Base-by-base conservation (phyloP, 2,888 invertebrate genomes). In the Dolichomitus sp. region DNA sequence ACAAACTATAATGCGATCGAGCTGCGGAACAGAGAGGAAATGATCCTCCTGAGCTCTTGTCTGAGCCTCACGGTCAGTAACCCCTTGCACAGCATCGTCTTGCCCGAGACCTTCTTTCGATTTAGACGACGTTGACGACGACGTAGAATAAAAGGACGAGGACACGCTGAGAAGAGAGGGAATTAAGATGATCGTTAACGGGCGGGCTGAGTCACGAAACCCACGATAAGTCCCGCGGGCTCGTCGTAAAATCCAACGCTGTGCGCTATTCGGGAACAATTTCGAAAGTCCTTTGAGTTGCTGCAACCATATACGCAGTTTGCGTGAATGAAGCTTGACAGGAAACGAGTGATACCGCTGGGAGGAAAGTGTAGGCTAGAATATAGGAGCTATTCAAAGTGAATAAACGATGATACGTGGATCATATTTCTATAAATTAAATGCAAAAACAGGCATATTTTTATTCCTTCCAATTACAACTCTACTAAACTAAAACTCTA, bases 31-130 rank as follows among this genome's bases (percentile, higher is more conserved):
- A 63, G 61, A 61, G 63, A 66, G 54, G 50, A 72, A 66, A 73
- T 52, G 57, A 70, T 65, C 61, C 59, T 69, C 33, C 65, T 61
- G 52, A 63, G 78, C 52, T 79, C 54, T 69, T 63, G 79, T 80
- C 77, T 77, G 82, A 66, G 59, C 61, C 27, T 73, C 48, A 80
- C 82, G 84, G 84, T 84, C 84, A 77, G 72, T 84, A 80, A 84
- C 84, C 84, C 77, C 77, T 79, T 66, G 79, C 68, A 59, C 30
- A 61, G 66, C 63, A 14, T 45, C 76, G 61, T 66, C 70, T 73
- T 70, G 66, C 40, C 74, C 77, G 78, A 81, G 77, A 84, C 72
- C 78, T 75, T 84, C 68, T 84, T 84, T 84, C 66, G 65, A 73
- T 81, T 81, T 81, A 66, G 73, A 73, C 80, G 69, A 80, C 65